Base-by-base conservation (phyloP, 2,888 invertebrate genomes). In the Sceliomorpha sp. region DNA sequence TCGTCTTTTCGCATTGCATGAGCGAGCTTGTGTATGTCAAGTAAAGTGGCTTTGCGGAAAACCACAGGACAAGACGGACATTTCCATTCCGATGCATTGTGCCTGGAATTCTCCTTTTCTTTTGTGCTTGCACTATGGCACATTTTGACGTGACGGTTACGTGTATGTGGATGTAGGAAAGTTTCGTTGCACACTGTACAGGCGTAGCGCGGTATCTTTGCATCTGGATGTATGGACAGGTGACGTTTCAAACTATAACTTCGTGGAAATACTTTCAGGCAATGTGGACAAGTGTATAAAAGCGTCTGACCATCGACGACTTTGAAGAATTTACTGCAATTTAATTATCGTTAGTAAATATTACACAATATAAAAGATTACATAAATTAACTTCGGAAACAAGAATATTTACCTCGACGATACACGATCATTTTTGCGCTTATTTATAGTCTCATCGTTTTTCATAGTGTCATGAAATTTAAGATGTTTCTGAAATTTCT, bases 11-110 rank as follows among this genome's bases (percentile, higher is more conserved):
- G 81, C 47, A 82, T 79, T 31, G 83, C 79, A 73, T 91, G 91
- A 2, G 89, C 86, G 12, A 90, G 80, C 0, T 88, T 89, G 76
- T 91, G 91, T 14, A 91, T 80, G 77, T 90, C 89, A 8, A 91
- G 86, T 5, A 91, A 75, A 71, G 88, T 70, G 53, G 89, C 80
- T 84, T 90, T 84, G 76, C 86, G 88, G 64, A 89, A 89, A 14
- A 83, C 80, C 17, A 89, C 69, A 36, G 79, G 75, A 64, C 89
- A 89, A 27, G 82, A 80, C 1, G 80, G 74, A 68, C 89, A 89
- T 63, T 84, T 83, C 88, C 88, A 89, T 36, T 87, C 88, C 0
- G 66, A 53, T n/a, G 74, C 75, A 56, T 78, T 84, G 20, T 81
- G 82, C 32, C 82, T 74, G 1, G 83, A 81, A 45, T 86, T 86